Evolutionary conservation across 2,113 vertebrate genomes (phyloP).

Genomic region (Glaucidium brasilianum): DNA sequence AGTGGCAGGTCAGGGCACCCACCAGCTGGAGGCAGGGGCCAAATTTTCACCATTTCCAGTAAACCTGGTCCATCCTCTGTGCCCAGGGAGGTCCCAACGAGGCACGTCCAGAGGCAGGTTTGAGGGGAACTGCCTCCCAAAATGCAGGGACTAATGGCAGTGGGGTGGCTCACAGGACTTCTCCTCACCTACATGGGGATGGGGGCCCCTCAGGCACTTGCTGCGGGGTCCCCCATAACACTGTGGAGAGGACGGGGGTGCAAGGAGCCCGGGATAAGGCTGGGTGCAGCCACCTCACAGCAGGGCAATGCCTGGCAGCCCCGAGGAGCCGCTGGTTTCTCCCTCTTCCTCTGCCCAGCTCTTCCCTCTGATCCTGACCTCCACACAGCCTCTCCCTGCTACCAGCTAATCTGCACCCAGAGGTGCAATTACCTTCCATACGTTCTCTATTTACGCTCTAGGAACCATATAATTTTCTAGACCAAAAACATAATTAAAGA

Average conservation of each 20-base stretch:
- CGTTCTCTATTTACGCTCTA: background rate
- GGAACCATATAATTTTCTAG: slow-evolving; percentile 6
- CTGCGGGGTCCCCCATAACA: background rate
- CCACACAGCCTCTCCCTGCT: background rate
- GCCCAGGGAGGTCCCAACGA: background rate
- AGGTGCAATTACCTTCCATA: slow-evolving; percentile 45
- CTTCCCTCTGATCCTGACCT: background rate
- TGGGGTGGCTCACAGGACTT: background rate
- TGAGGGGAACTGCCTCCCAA: background rate
- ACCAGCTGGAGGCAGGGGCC: background rate
- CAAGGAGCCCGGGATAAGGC: accelerated
- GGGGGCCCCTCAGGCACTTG: background rate
- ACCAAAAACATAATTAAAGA: slow-evolving; percentile 36
- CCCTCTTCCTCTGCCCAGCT: background rate
- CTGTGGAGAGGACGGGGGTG: accelerated
- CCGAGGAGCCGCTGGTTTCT: background rate
- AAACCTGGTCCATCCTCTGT: background rate
- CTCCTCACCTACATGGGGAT: background rate
- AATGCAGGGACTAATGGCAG: background rate
- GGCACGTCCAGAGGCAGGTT: accelerated
- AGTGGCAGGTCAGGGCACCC: background rate
- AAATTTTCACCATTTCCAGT: background rate
- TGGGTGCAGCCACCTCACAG: background rate
- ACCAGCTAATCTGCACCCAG: background rate
- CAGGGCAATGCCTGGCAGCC: background rate